phyloP scores from a whole-genome alignment of 2,888 invertebrate genomes.

The Phytoseiulus persimilis region DNA sequence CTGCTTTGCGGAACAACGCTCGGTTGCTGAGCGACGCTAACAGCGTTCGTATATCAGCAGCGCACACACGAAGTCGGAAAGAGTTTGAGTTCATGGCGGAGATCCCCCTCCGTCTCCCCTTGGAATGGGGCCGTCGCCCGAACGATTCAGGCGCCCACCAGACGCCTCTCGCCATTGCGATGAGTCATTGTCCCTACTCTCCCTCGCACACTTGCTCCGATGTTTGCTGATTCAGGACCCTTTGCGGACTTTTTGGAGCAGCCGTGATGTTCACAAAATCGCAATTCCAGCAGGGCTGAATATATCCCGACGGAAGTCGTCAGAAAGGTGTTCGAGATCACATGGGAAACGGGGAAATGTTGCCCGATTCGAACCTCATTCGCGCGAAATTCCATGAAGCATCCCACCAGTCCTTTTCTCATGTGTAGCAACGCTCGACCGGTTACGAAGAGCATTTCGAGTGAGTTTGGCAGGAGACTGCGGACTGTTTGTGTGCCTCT shows the following conservation, averaged over 20 bases:
- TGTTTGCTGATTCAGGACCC: not conserved
- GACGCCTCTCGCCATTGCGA: not conserved
- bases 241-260: not conserved
- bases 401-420: too few relatives aligned
- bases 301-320: too few relatives aligned
- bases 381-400: too few relatives aligned
- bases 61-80: not conserved
- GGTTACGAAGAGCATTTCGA: too few relatives aligned
- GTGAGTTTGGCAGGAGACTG: too few relatives aligned
- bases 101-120: not conserved
- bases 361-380: too few relatives aligned
- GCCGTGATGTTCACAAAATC: not conserved
- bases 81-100: not conserved
- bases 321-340: too few relatives aligned
- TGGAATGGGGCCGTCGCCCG: not conserved
- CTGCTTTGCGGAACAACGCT: not conserved
- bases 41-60: not conserved
- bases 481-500: too few relatives aligned
- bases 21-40: not conserved
- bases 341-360: too few relatives aligned
- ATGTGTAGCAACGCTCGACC: too few relatives aligned
- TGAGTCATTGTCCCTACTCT: not conserved
- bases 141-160: not conserved
- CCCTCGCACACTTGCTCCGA: not conserved
- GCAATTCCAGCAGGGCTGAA: too few relatives aligned